Base-by-base conservation (phyloP, 2,888 invertebrate species). In the Watsonalla cultraria region DNA sequence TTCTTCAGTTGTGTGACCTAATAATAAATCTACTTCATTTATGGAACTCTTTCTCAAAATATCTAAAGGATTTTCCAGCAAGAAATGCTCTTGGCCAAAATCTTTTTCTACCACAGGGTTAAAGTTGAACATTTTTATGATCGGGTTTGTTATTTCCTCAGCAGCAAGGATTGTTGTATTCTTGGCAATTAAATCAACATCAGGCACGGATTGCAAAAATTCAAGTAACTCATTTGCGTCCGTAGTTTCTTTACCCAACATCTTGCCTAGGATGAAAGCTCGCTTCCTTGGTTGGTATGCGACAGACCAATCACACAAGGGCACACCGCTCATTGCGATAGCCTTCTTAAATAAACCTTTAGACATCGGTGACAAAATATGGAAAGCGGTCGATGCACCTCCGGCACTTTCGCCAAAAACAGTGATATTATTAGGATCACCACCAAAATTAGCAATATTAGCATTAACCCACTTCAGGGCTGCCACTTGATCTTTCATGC, bases 1-100 rank as follows among this genome's bases (percentile, higher is more conserved):
- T 80, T 95, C 95, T 53, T 94, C 91, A 4, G 91, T 90, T 15
- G 93, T 95, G 7, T 93, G 72, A 7, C 95, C 95, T 35, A 93
- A 86, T 74, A 96, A 92, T 79, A 94, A 90, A 0, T 95, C 94
- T 2, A 92, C 85, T 15, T 66, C 58, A 50, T 67, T 68, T 24
- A 91, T 68, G 14, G 76, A 78, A 14, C 92, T 92, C 15, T 82
- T 73, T 65, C 59, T 64, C 7, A 66, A 35, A 13, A 52, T 45
- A 53, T 64, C 47, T 7, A 56, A 56, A 9, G 69, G 61, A 8
- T 66, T 52, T 54, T 72, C 64, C 0, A 57, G 62, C 24, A 76
- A 46, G 46, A 73, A 76, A 45, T 59, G 58, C 0, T 68, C 62
- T 47, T 58, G 53, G 0, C 69, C 72, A 49, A 69, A 70, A 57